Evolutionary conservation across 2,113 vertebrate genomes (phyloP).

Genomic region (Oceanodroma tethys): DNA sequence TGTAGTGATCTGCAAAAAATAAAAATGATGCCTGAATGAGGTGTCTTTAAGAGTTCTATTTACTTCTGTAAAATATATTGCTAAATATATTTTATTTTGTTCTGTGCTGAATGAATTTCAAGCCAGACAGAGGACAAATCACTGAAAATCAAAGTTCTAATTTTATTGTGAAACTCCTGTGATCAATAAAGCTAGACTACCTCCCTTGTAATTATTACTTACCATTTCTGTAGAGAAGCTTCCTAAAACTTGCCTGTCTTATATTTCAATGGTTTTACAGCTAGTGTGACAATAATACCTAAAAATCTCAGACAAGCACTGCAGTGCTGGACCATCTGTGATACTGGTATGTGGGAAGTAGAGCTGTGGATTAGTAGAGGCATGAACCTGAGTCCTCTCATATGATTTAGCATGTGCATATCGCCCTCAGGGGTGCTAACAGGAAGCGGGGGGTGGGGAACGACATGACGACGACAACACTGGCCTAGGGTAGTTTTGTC

Average conservation of each 20-base stretch:
- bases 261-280: neutral
- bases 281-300: neutral
- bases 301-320: neutral
- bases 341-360: neutral
- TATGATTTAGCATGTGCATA: neutral
- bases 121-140: neutral
- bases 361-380: neutral
- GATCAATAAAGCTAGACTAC: neutral
- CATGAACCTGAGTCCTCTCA: neutral
- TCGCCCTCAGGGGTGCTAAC: neutral
- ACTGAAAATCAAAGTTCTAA: neutral
- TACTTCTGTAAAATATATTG: neutral
- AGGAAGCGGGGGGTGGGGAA: neutral
- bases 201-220: neutral
- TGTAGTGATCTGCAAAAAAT: neutral
- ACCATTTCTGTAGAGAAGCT: neutral
- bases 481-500: neutral
- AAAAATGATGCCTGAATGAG: neutral
- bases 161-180: neutral
- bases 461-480: rapidly evolving
- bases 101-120: neutral
- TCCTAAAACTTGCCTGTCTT: neutral
- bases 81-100: neutral
- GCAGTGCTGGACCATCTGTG: neutral
- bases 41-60: neutral